Evolutionary conservation across 1,140 invertebrate species (phyloP), one percentile per base, ranked within the genome.

Genomic region (Pachypsylla venusta): DNA sequence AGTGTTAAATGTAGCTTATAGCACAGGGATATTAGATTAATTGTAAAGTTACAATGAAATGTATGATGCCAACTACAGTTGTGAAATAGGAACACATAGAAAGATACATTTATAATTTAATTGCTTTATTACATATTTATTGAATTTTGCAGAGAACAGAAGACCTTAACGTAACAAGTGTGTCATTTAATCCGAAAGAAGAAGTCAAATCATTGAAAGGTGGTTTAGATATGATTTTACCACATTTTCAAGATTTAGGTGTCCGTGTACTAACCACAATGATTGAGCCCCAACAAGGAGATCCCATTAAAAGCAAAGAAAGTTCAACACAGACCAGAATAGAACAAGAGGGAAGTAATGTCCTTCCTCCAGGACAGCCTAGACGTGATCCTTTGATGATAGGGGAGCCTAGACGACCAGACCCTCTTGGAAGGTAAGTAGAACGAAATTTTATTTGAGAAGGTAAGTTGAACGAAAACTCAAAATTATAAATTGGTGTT

Each of bases 131-230:
- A n/a, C n/a, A n/a, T n/a, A n/a, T n/a, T n/a, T n/a, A n/a, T n/a
- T n/a, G n/a, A n/a, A 19, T 48, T n/a, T 48, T 48, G 22, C 42
- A 48, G 42, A 48, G 42, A 48, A 22, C 42, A 19, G 42, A 10
- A 48, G 42, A 48, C 42, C 22, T 48, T n/a, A 48, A 48, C n/a
- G 42, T 48, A n/a, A 48, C 42, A n/a, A 48, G 42, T 48, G 42
- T 48, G 4, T 48, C 42, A 19, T 48, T 48, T 22, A 48, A 48
- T 19, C 22, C 42, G 4, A 4, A 48, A 48, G n/a, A 48, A 48
- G 42, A 48, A 48, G 42, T 48, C 42, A 48, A 48, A 48, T 48
- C 42, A 48, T 48, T 48, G 42, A 48, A n/a, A 5, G 42, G 42
- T 3, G 3, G 4, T 19, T 7, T 48, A 48, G 16, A 4, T 22